These are phyloP conservation scores for Junonia oenone DNA, from an alignment of 2,888 invertebrate genomes.

Conservation along the genomic window DNA sequence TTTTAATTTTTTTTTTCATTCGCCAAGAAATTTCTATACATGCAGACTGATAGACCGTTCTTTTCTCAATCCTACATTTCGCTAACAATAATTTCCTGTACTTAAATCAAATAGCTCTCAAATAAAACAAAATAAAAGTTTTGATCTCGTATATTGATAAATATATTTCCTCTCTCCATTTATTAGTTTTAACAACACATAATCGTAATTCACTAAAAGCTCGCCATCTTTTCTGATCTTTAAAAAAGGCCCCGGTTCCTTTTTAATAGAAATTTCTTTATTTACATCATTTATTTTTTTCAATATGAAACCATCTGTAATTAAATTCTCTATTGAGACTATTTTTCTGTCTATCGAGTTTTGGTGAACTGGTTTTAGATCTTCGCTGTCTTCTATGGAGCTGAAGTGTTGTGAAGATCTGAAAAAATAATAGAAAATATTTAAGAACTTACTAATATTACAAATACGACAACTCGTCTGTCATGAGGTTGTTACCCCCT, in stretches of 20 bases:
- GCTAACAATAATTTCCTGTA: neutral
- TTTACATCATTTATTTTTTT: neutral
- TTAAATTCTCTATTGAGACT: constrained; percentile 19
- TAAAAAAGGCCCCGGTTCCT: constrained; percentile 20
- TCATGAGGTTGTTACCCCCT: no score
- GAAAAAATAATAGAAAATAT: no score
- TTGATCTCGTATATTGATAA: constrained; percentile 29
- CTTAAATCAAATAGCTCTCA: neutral
- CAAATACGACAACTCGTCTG: no score
- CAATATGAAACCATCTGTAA: constrained; percentile 21
- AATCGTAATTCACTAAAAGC: constrained; percentile 30
- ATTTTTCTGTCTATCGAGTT: neutral
- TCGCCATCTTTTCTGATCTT: constrained; percentile 20
- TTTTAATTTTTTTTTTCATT: no score
- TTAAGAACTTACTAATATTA: no score
- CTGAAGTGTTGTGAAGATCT: constrained; percentile 19
- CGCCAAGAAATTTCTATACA: no score
- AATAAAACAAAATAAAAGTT: constrained; percentile 28
- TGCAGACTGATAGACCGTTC: no score
- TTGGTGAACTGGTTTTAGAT: neutral
- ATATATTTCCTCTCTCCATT: constrained; percentile 18
- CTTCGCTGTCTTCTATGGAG: neutral
- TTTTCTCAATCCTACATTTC: no score
- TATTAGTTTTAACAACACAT: constrained; percentile 30
- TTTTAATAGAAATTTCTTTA: neutral